A percentile compares a stretch with the other conserved stretches of the same genome.
These are phyloP conservation scores for Tenebrosternarchus preto DNA, from an alignment of 2,113 vertebrate species.

Conservation along the genomic window DNA sequence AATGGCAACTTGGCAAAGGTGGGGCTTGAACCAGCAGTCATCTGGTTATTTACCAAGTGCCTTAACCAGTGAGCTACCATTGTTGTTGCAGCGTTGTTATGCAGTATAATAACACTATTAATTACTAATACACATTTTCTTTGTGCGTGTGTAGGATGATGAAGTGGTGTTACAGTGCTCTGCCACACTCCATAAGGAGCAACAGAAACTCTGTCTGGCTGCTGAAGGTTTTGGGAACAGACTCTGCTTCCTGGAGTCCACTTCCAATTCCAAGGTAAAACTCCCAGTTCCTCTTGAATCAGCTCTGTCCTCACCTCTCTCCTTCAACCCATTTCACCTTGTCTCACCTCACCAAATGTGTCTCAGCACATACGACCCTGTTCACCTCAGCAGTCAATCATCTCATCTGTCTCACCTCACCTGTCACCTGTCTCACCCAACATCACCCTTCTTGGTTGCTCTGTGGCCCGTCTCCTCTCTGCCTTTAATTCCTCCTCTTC, in stretches of 20 bases:
- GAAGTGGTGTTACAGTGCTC: slow-evolving; percentile 96
- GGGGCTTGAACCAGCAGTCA: no score
- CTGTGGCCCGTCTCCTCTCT: no score
- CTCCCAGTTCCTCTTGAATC: not conserved
- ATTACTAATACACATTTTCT: slow-evolving; percentile 30
- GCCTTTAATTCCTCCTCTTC: no score
- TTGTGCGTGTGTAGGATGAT: slow-evolving; percentile 79
- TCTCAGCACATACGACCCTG: not conserved
- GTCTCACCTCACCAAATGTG: not conserved
- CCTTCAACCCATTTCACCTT: not conserved
- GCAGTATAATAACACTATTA: no score
- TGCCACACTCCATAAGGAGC: slow-evolving; percentile 88
- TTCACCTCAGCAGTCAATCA: not conserved
- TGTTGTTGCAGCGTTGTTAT: no score
- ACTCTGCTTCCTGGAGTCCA: slow-evolving; percentile 95
- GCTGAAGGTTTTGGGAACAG: slow-evolving; percentile 97
- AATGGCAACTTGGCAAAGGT: no score
- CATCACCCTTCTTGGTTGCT: not conserved
- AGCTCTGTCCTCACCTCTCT: not conserved
- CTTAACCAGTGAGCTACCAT: no score
- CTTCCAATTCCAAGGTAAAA: slow-evolving; percentile 94
- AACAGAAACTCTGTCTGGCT: slow-evolving; percentile 93
- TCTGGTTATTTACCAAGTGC: no score
- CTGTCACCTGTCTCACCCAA: slow-evolving; percentile 1
- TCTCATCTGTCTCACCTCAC: not conserved